A percentile compares a stretch with the other conserved stretches of the same genome.
phyloP scores from a whole-genome alignment of 2,113 vertebrate genomes.

The Brachypteracias leptosomus region DNA sequence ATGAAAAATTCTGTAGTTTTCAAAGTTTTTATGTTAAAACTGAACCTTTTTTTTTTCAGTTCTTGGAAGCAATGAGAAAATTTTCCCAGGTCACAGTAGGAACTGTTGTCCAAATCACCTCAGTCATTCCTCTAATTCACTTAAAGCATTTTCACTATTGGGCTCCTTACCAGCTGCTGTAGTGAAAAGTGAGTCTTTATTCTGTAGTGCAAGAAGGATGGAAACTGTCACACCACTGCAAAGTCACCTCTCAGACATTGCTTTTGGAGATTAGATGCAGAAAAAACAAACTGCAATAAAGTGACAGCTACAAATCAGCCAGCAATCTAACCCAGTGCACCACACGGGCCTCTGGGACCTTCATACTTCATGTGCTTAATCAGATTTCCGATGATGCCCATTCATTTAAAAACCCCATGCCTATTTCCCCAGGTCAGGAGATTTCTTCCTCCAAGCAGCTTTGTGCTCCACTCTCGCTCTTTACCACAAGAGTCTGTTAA shows the following conservation, averaged over 20 bases:
- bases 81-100: background rate
- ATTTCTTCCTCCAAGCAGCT: background rate
- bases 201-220: background rate
- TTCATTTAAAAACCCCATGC: slow-evolving; percentile 7
- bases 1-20: background rate
- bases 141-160: background rate
- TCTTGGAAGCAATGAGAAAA: background rate
- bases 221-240: background rate
- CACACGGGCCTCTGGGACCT: background rate
- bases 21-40: background rate
- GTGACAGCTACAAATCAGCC: background rate
- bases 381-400: background rate
- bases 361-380: background rate
- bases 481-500: background rate
- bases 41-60: background rate
- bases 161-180: background rate
- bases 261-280: background rate
- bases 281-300: background rate
- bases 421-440: background rate
- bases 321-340: background rate
- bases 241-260: background rate
- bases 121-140: background rate
- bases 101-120: background rate
- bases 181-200: background rate
- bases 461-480: background rate